Evolutionary conservation across 2,888 invertebrate species (phyloP).

Genomic region (Trissolcus japonicus): DNA sequence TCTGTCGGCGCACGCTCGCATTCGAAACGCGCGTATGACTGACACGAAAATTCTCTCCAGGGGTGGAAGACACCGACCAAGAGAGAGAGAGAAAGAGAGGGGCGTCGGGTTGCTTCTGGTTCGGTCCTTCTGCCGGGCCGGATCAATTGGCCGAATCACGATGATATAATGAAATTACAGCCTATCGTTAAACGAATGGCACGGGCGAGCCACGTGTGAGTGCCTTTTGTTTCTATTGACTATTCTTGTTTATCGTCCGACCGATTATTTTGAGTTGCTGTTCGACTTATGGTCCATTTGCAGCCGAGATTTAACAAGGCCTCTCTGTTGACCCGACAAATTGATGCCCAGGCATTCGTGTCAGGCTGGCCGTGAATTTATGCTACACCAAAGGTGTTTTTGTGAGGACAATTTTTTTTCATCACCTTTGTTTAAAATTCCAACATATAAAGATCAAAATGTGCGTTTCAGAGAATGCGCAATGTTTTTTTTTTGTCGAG

Average conservation of each 20-base stretch:
- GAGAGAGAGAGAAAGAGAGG: conserved; percentile 23
- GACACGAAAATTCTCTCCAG: conserved; percentile 43
- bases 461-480: no score
- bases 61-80: conserved; percentile 45
- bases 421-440: no score
- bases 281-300: conserved; percentile 19
- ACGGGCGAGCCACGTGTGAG: conserved; percentile 29
- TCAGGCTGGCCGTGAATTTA: no score
- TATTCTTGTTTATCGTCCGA: conserved; percentile 21
- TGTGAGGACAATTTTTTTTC: no score
- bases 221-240: conserved; percentile 33
- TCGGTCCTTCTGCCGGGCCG: conserved; percentile 38
- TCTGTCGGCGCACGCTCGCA: conserved; percentile 24
- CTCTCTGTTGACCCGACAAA: no score
- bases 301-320: background rate
- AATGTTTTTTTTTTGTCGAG: no score
- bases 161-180: conserved; percentile 48
- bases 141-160: conserved; percentile 53
- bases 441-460: no score
- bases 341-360: background rate
- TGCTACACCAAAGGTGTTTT: no score
- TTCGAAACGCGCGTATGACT: conserved; percentile 49
- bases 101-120: conserved; percentile 23
- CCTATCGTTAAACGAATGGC: conserved; percentile 33
- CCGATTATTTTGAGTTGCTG: conserved; percentile 29